Conservation (phyloP, 2,888 invertebrate species). For the Diarsia dahlii region DNA sequence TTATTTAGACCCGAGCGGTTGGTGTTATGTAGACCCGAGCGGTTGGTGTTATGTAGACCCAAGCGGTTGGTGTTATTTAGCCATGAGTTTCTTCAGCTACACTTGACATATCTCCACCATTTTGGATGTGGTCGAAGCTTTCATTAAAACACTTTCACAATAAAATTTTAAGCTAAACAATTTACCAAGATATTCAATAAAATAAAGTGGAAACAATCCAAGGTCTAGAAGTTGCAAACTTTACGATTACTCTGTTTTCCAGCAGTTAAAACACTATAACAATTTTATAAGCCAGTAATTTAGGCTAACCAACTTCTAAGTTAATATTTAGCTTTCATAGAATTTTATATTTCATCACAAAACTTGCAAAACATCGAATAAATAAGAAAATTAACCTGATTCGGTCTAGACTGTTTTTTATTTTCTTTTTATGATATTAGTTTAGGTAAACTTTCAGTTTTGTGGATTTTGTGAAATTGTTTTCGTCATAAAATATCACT, state of each 20-base stretch:
- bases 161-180: neutral
- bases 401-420: slow-evolving; percentile 33
- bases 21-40: too few relatives aligned
- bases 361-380: slow-evolving; percentile 27
- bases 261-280: slow-evolving; percentile 41
- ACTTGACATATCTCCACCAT: neutral
- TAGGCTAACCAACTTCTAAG: slow-evolving; percentile 20
- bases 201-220: slow-evolving; percentile 22
- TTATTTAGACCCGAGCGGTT: too few relatives aligned
- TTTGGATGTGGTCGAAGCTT: neutral
- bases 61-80: too few relatives aligned
- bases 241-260: slow-evolving; percentile 38
- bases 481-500: neutral
- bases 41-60: too few relatives aligned
- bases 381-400: slow-evolving; percentile 48
- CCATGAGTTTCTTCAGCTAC: too few relatives aligned
- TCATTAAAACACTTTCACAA: neutral
- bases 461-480: neutral
- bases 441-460: slow-evolving; percentile 6
- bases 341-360: slow-evolving; percentile 19
- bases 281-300: slow-evolving; percentile 47
- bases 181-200: slow-evolving; percentile 23
- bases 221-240: slow-evolving; percentile 11
- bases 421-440: slow-evolving; percentile 24
- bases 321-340: slow-evolving; percentile 11